Conservation (phyloP, 2,888 invertebrate species). For the Hypomecis punctinalis region DNA sequence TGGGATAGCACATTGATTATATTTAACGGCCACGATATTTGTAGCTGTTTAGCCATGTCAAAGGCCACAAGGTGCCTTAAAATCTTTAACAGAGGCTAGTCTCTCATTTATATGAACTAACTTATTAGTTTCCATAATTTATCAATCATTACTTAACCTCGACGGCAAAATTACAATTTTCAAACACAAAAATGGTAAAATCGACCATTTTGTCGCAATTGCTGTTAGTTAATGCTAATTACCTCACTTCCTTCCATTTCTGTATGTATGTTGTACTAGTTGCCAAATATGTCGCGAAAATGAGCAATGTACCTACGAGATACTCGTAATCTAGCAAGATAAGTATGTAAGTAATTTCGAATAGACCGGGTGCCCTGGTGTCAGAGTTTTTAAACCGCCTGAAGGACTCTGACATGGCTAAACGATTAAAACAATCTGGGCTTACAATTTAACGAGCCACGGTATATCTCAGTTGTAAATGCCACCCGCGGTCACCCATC, state of each 20-base stretch:
- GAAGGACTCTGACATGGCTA: no score
- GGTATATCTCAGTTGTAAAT: background rate
- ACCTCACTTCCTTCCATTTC: slow-evolving; percentile 31
- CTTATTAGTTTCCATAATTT: no score
- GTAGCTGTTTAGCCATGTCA: no score
- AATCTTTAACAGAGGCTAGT: no score
- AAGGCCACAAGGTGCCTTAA: no score
- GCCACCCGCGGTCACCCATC: no score
- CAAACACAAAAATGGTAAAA: slow-evolving; percentile 18
- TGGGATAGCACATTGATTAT: no score
- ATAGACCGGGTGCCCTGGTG: background rate
- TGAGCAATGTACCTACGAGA: background rate
- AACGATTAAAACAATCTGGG: no score
- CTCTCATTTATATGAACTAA: no score
- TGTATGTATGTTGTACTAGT: background rate
- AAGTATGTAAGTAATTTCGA: background rate
- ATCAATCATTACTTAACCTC: background rate
- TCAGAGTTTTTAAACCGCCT: no score
- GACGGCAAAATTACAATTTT: background rate
- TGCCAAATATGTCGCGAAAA: slow-evolving; percentile 4
- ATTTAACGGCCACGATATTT: no score
- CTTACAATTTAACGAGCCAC: background rate
- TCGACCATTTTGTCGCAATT: slow-evolving; percentile 15
- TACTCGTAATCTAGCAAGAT: background rate
- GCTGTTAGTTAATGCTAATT: slow-evolving; percentile 12